A percentile compares a stretch with the other conserved stretches of the same genome.
Conservation (phyloP, 2,797 vertebrate genomes). For the Holocentrus rufus region DNA sequence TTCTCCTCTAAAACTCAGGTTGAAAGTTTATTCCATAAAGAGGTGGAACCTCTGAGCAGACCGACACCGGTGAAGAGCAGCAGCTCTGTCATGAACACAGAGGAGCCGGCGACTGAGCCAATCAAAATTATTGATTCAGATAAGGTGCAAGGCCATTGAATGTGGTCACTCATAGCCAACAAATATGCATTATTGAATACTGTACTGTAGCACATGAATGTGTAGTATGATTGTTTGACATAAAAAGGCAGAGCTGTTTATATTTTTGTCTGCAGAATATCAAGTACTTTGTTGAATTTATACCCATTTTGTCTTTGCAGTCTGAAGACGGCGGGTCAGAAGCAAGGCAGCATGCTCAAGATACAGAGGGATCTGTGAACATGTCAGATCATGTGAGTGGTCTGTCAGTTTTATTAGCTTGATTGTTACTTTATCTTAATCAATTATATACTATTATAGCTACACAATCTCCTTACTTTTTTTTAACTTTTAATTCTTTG, state of each 20-base stretch:
- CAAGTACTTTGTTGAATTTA: background rate
- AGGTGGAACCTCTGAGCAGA: slow-evolving; percentile 60
- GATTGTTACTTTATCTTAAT: too few species aligned
- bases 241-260: background rate
- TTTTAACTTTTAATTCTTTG: background rate
- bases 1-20: slow-evolving; percentile 41
- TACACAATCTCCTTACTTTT: background rate
- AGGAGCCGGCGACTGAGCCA: slow-evolving; percentile 79
- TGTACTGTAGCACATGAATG: background rate
- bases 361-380: slow-evolving; percentile 77
- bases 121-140: slow-evolving; percentile 82
- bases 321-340: slow-evolving; percentile 75
- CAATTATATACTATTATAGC: background rate
- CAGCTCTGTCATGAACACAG: slow-evolving; percentile 77
- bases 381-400: slow-evolving; percentile 84
- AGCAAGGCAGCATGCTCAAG: slow-evolving; percentile 71
- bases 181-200: background rate
- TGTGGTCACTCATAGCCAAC: background rate
- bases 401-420: background rate
- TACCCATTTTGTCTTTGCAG: slow-evolving; percentile 59
- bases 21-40: slow-evolving; percentile 59
- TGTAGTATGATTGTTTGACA: background rate
- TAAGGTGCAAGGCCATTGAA: slow-evolving; percentile 77
- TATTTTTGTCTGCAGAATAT: too few species aligned
- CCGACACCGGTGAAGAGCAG: slow-evolving; percentile 53